Conservation (phyloP, 2,113 vertebrate species). For the Oreamnos americanus region DNA sequence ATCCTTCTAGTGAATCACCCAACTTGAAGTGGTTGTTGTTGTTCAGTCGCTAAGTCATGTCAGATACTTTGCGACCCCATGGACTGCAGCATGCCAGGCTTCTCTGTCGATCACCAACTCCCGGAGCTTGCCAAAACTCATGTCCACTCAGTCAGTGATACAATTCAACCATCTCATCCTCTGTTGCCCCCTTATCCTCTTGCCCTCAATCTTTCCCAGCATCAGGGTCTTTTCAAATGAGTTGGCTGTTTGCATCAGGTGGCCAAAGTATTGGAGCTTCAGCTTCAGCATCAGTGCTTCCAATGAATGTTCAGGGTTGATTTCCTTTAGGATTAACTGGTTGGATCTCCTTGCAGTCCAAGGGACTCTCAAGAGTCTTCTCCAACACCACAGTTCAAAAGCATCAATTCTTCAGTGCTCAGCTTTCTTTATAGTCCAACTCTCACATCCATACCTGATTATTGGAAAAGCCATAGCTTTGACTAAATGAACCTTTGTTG, state of each 20-base stretch:
- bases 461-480: neutral
- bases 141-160: neutral
- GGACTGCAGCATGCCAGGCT: neutral
- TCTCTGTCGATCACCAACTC: neutral
- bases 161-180: neutral
- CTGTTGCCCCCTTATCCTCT: neutral
- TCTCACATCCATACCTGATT: neutral
- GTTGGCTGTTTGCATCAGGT: neutral
- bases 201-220: neutral
- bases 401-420: neutral
- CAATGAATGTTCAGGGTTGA: neutral
- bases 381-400: neutral
- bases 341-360: neutral
- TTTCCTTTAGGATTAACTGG: neutral
- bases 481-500: neutral
- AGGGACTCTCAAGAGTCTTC: neutral
- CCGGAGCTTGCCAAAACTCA: neutral
- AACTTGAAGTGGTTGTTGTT: neutral
- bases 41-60: neutral
- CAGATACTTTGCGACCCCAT: neutral
- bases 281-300: neutral
- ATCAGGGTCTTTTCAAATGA: neutral
- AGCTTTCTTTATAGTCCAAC: neutral
- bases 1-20: neutral
- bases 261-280: neutral